Evolutionary conservation across 2,888 invertebrate species (phyloP), one percentile per base, ranked within the genome.

Genomic region (Elegia similella): DNA sequence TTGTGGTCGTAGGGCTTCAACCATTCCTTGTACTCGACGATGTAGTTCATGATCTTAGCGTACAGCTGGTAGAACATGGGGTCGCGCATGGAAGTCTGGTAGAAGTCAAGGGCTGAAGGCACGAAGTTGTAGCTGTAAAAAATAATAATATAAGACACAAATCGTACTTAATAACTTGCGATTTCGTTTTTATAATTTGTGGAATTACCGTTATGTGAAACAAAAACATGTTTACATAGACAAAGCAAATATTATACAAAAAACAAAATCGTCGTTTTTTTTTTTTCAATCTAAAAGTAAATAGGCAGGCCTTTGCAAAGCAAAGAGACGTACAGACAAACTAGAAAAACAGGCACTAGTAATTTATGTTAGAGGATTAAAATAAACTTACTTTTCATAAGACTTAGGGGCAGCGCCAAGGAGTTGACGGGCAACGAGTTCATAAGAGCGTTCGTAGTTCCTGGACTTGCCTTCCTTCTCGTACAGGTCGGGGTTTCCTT

Each of bases 1-100:
- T 93, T 87, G 58, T 90, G 78, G 55, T 87, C 91, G 86, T 95
- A 95, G 0, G 93, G 91, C 7, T 87, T 78, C 54, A 94, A 75
- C 69, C 90, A 88, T 64, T 90, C 75, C 75, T 94, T 94, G 91
- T 93, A 95, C 61, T 93, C 92, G 69, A 91, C 82, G 79, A 94
- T 92, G 70, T 91, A 92, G 55, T 89, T 78, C 56, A 93, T 65
- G 69, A 95, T 89, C 67, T 93, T 93, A 80, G 93, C 93, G 84
- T 94, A 94, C 57, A 95, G 80, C 62, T 93, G 93, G 81, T 93
- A 96, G 93, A 95, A 95, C 42, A 93, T 92, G 16, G 95, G 95
- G 77, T 96, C 95, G 64, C 95, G 94, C 68, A 94, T 77, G 62
- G 94, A 92, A 7, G 95, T 94, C 70, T 93, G 92, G 75, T 92